Evolutionary conservation across 1,140 invertebrate species (phyloP).

Genomic region (Notospermus geniculatus): DNA sequence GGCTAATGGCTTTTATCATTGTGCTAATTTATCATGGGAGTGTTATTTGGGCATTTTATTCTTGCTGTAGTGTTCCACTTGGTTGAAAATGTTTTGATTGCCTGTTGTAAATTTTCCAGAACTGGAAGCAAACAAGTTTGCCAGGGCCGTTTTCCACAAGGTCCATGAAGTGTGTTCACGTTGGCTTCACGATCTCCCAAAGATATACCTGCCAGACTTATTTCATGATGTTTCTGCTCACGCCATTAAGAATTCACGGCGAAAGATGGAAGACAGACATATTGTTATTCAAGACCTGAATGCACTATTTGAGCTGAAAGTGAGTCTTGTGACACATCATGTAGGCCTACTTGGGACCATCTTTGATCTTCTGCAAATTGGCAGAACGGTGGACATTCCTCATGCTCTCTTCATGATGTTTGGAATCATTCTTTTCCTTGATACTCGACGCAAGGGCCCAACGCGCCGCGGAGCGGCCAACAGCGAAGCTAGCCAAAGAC

Average conservation of each 20-base stretch:
- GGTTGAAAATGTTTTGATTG: background rate
- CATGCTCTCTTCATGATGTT: too few relatives aligned
- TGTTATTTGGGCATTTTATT: too few relatives aligned
- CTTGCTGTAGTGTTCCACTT: background rate
- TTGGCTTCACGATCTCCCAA: conserved; percentile 31
- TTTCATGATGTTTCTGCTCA: conserved; percentile 55
- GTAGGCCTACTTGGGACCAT: too few relatives aligned
- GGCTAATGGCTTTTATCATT: too few relatives aligned
- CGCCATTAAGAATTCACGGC: conserved; percentile 75
- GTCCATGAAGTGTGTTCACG: conserved; percentile 26
- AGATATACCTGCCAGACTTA: conserved; percentile 16
- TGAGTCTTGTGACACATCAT: too few relatives aligned
- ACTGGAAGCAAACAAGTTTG: background rate
- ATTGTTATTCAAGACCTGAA: conserved; percentile 66
- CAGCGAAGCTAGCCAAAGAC: too few relatives aligned
- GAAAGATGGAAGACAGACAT: conserved; percentile 85
- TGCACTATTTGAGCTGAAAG: conserved; percentile 11
- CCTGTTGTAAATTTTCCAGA: background rate
- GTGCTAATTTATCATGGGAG: too few relatives aligned
- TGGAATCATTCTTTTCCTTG: too few relatives aligned
- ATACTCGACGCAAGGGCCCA: too few relatives aligned
- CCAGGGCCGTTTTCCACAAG: background rate
- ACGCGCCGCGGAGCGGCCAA: too few relatives aligned
- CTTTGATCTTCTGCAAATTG: too few relatives aligned
- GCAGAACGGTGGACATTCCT: too few relatives aligned